Evolutionary conservation across 1,140 invertebrate species (phyloP), one percentile per base, ranked within the genome.

Genomic region (Periplaneta americana): DNA sequence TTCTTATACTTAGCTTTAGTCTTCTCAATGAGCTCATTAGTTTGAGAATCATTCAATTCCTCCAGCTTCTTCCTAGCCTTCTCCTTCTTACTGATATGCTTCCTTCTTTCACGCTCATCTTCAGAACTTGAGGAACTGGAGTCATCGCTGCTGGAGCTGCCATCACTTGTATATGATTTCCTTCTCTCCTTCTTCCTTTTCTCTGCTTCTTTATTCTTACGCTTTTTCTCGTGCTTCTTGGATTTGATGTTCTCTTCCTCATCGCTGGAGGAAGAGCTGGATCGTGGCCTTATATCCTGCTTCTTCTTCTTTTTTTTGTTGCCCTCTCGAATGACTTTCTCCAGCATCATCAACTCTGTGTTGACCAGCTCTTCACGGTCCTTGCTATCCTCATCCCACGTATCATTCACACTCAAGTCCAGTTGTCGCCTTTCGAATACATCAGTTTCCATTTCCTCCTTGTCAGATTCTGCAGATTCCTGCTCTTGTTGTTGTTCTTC

Each of bases 141-240:
- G 13, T 80, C 79, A 48, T 34, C 34, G 34, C 48, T 80, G 66
- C 66, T 74, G 34, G 79, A 66, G 37, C 32, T 66, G 17, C 32
- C 34, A 34, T 80, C 79, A 80, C 79, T 80, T n/a, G 48, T 48
- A 48, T 36, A 80, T 9, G 32, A 66, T 22, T 48, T 80, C 34
- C 32, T 33, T n/a, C 48, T 39, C n/a, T 34, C 36, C 2, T 31
- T 35, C 31, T 28, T 39, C 78, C n/a, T 48, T 75, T 80, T 31
- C 11, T 74, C 32, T 74, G 33, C 15, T 74, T 80, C 79, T 33
- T 18, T 80, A n/a, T 80, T 37, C 28, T 66, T 66, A n/a, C 48
- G 22, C 28, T 6, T 66, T 22, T 81, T 81, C n/a, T 81, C 75
- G 34, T 39, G 31, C 33, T 31, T 57, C 48, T 32, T 81, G 5